A percentile compares a stretch with the other conserved stretches of the same genome.
Evolutionary conservation across 1,140 invertebrate species (phyloP).

Genomic region (Drosophila prosaltans): DNA sequence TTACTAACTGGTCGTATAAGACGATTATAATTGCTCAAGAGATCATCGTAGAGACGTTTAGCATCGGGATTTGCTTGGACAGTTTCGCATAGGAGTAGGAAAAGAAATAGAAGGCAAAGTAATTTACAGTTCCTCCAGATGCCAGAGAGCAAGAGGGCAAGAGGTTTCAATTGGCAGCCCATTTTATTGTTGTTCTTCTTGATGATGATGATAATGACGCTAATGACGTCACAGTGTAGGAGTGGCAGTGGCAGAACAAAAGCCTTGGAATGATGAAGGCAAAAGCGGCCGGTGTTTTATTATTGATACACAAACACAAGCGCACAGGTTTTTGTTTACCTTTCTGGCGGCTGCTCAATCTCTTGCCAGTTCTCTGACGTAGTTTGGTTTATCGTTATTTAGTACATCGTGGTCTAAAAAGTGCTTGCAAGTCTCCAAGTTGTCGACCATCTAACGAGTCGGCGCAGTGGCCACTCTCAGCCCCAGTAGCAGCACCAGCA

Average conservation of each 20-base stretch:
- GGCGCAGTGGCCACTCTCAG: constrained; percentile 29
- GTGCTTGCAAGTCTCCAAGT: constrained; percentile 57
- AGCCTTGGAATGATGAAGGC: constrained; percentile 22
- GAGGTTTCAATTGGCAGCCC: constrained; percentile 50
- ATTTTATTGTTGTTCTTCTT: constrained; percentile 20
- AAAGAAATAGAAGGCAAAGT: constrained; percentile 64
- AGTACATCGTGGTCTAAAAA: constrained; percentile 53
- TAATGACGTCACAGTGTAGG: constrained; percentile 59
- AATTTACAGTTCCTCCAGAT: constrained; percentile 75
- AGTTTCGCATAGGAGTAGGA: constrained; percentile 73
- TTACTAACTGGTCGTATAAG: constrained; percentile 96
- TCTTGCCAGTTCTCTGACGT: constrained; percentile 42
- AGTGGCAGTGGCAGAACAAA: background rate
- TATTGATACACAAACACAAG: constrained; percentile 73
- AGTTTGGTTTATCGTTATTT: constrained; percentile 38
- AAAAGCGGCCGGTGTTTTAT: constrained; percentile 71
- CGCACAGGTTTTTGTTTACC: constrained; percentile 80
- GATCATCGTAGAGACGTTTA: constrained; percentile 96
- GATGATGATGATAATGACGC: constrained; percentile 6
- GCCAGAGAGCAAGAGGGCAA: constrained; percentile 42
- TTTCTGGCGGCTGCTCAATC: constrained; percentile 50
- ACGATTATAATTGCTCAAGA: constrained; percentile 98
- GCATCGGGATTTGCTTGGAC: constrained; percentile 91
- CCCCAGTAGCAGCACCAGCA: constrained; percentile 22
- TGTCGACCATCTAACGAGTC: constrained; percentile 28